Base-by-base conservation (phyloP, 1,140 invertebrate species). In the Arctopsyche grandis region DNA sequence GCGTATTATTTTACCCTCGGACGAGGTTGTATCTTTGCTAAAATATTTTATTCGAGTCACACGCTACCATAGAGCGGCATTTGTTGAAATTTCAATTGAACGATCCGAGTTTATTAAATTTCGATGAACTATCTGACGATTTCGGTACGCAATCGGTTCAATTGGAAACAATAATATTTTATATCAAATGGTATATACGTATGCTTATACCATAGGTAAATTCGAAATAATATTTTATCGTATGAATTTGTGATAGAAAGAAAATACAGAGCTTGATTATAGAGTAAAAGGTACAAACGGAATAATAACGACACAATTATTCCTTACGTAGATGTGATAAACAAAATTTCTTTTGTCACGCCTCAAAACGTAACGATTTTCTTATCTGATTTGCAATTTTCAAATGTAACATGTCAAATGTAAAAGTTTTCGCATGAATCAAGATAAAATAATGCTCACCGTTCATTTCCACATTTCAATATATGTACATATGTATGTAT, bases 351-450 rank as follows among this genome's bases (percentile, higher is more conserved):
- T 19, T 60, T 60, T 60, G 56, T 19, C 48, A 52, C 29, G 29
- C 29, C 3, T 38, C 29, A 38, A 1, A 38, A 38, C 29, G 7
- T 66, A 66, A 66, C 14, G 63, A 66, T 29, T 24, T 16, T 9
- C 24, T 66, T 66, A 66, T 66, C 63, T 26, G 63, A 66, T 66
- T 66, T 26, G 63, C 24, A 26, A 66, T 14, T n/a, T 5, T 66
- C 63, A 29, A 66, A 29, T 29, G 21, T 66, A 0, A 24, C 22
- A 26, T 66, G 63, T 66, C 63, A 66, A 66, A 66, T 22, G 24
- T 66, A 66, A 66, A 21, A 22, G 26, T 24, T 66, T 26, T 66
- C 22, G n/a, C 14, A 29, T n/a, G 63, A 29, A 66, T 66, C 63
- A 66, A 66, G 63, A 66, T 66, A 24, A 66, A 66, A 29, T 22